Percentiles rank a stretch among this genome's conserved stretches.
Conservation (phyloP, 1,140 invertebrate species). For the Drosophila asahinai region DNA sequence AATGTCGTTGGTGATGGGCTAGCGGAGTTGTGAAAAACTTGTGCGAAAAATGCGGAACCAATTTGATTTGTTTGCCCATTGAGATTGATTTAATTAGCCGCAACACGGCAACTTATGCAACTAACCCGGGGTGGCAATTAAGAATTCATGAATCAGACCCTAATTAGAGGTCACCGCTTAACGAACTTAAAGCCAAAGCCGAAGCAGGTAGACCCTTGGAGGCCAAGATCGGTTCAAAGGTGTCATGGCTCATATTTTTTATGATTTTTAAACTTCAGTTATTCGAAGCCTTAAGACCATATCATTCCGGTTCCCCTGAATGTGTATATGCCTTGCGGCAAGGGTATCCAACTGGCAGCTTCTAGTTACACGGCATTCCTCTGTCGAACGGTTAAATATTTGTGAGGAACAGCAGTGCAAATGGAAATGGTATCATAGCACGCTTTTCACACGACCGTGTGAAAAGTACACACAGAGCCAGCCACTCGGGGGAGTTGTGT, state of each 20-base stretch:
- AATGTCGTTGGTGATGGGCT: constrained; percentile 30
- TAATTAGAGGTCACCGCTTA: constrained; percentile 41
- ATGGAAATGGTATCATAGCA: constrained; percentile 64
- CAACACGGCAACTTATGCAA: constrained; percentile 45
- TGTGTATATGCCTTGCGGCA: not conserved
- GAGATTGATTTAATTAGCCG: constrained; percentile 58
- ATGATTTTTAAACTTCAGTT: not conserved
- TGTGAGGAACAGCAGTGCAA: constrained; percentile 39
- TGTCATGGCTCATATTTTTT: not conserved
- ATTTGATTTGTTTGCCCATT: constrained; percentile 32
- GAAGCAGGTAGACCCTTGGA: constrained; percentile 8
- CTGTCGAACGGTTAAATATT: constrained; percentile 69
- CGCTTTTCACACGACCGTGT: constrained; percentile 75
- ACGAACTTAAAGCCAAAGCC: not conserved
- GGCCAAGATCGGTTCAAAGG: not conserved
- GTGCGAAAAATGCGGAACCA: constrained; percentile 56
- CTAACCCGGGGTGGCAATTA: constrained; percentile 42
- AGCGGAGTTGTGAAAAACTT: constrained; percentile 51
- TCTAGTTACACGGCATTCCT: constrained; percentile 31
- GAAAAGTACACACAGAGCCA: constrained; percentile 61
- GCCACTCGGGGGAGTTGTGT: constrained; percentile 7
- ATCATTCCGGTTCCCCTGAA: not conserved
- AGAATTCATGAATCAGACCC: constrained; percentile 50
- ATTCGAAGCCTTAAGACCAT: not conserved
- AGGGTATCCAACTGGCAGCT: constrained; percentile 22